Evolutionary conservation across 2,113 vertebrate species (phyloP).

Genomic region (Dolichotis patagonum): DNA sequence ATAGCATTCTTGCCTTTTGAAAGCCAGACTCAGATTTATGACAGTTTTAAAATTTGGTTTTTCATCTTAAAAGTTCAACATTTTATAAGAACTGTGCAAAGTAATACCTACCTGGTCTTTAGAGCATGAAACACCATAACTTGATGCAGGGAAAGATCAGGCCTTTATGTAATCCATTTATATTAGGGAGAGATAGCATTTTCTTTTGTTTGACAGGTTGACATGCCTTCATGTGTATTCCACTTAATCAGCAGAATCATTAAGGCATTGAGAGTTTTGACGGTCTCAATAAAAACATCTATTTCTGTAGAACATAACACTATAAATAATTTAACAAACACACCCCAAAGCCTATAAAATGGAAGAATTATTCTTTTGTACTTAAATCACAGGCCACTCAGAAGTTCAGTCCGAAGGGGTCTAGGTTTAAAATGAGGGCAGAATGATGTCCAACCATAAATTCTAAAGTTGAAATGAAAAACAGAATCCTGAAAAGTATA

Average conservation of each 20-base stretch:
- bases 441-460: conserved; percentile 36
- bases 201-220: conserved; percentile 73
- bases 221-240: conserved; percentile 69
- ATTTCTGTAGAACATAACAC: conserved; percentile 73
- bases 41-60: conserved; percentile 81
- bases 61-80: conserved; percentile 76
- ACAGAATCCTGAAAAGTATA: background rate
- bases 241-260: conserved; percentile 82
- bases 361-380: conserved; percentile 59
- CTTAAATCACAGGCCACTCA: conserved; percentile 68
- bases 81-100: conserved; percentile 68
- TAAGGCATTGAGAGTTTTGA: conserved; percentile 71
- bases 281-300: conserved; percentile 72
- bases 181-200: conserved; percentile 62
- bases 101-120: conserved; percentile 76
- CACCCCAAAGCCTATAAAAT: conserved; percentile 54
- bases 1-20: conserved; percentile 81
- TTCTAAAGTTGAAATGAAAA: conserved; percentile 42
- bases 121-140: conserved; percentile 67
- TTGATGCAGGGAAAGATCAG: conserved; percentile 6
- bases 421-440: conserved; percentile 43
- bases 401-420: conserved; percentile 49
- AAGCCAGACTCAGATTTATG: conserved; percentile 82
- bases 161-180: conserved; percentile 63
- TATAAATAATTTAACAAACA: conserved; percentile 78